Conservation (phyloP, 2,797 vertebrate genomes). For the Fratercula arctica region DNA sequence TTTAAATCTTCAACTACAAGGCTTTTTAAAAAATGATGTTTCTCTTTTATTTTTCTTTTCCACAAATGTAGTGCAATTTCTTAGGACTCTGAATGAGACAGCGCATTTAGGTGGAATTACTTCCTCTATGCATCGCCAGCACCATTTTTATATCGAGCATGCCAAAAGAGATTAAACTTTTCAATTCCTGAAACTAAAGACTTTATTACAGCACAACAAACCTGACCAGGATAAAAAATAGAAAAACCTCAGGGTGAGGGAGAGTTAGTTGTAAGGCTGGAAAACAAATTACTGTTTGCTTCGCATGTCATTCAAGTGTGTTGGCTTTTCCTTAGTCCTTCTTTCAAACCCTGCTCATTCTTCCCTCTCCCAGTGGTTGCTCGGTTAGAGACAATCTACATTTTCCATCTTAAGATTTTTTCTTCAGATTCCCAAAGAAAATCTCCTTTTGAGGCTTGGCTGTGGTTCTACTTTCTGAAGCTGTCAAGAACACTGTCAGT, state of each 20-base stretch:
- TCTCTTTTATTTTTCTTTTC: not conserved
- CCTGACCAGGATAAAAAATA: not conserved
- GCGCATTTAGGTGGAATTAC: not conserved
- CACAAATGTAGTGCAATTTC: not conserved
- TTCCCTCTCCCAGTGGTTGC: not conserved
- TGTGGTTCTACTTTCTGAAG: slow-evolving; percentile 2
- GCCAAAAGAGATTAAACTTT: not conserved
- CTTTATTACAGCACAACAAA: not conserved
- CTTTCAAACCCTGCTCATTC: not conserved
- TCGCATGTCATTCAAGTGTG: not conserved
- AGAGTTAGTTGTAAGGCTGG: not conserved
- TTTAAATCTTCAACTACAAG: not conserved
- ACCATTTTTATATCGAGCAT: not conserved
- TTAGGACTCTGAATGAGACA: not conserved
- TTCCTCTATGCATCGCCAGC: not conserved
- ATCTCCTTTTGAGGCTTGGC: not conserved
- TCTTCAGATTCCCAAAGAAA: not conserved
- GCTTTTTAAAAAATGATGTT: not conserved
- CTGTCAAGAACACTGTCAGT: not conserved
- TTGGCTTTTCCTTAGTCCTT: not conserved
- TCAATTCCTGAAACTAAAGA: not conserved
- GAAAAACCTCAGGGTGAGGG: not conserved
- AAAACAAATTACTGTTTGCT: not conserved
- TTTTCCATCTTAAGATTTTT: not conserved
- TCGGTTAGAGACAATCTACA: not conserved